Evolutionary conservation across 2,888 invertebrate genomes (phyloP).

Genomic region (Formica aserva): DNA sequence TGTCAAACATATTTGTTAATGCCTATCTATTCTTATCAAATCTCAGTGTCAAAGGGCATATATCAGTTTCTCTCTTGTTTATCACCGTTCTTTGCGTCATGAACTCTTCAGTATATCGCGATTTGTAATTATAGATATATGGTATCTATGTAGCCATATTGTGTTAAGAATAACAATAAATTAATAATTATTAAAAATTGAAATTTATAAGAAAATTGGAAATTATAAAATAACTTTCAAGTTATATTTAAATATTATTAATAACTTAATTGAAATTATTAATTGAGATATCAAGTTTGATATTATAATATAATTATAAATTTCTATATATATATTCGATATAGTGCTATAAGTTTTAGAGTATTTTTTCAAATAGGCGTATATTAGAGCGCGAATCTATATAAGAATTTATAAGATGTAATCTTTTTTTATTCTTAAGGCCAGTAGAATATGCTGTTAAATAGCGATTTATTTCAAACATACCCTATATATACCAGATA

Average conservation of each 20-base stretch:
- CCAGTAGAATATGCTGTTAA: background rate
- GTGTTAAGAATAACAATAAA: background rate
- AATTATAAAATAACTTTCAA: background rate
- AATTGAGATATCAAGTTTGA: background rate
- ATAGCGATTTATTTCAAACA: background rate
- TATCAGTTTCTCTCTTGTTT: slow-evolving; percentile 36
- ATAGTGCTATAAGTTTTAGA: background rate
- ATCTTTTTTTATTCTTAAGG: slow-evolving; percentile 5
- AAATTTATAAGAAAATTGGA: background rate
- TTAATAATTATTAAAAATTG: background rate
- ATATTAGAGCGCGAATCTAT: background rate
- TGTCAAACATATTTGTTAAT: too few species aligned
- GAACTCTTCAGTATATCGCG: slow-evolving; percentile 15
- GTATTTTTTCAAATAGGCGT: background rate
- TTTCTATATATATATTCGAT: background rate
- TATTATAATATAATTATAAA: slow-evolving; percentile 19
- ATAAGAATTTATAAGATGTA: background rate
- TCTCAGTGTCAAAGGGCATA: slow-evolving; percentile 60
- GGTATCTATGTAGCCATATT: background rate
- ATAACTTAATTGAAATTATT: background rate
- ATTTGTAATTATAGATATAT: slow-evolving; percentile 11
- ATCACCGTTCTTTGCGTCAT: slow-evolving; percentile 48
- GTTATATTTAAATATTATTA: background rate
- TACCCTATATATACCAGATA: slow-evolving; percentile 13
- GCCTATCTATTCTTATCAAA: slow-evolving; percentile 50